Evolutionary conservation across 2,888 invertebrate species (phyloP).

Genomic region (Agapostemon virescens): DNA sequence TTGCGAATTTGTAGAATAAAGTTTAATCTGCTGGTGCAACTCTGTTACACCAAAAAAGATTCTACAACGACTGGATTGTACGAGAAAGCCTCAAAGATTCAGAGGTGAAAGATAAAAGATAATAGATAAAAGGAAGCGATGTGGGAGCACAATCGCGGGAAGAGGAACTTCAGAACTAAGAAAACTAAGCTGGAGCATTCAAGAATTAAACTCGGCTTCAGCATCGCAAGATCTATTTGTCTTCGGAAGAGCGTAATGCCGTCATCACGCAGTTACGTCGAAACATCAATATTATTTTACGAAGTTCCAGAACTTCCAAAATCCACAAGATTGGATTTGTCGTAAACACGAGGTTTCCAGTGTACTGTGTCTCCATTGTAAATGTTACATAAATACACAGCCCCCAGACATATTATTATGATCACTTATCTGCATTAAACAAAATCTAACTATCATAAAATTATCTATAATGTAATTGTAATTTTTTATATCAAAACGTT

Average conservation of each 20-base stretch:
- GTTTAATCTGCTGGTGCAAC: no score
- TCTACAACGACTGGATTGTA: background rate
- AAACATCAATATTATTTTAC: constrained; percentile 53
- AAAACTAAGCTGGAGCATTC: constrained; percentile 20
- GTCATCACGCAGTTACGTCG: constrained; percentile 6
- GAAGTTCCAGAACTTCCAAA: constrained; percentile 28
- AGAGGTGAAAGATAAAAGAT: background rate
- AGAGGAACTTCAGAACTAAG: constrained; percentile 18
- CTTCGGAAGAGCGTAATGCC: constrained; percentile 28
- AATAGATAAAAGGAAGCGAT: background rate
- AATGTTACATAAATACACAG: background rate
- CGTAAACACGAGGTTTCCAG: constrained; percentile 4
- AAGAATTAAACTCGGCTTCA: constrained; percentile 31
- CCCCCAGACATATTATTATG: no score
- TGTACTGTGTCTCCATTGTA: background rate
- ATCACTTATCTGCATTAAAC: no score
- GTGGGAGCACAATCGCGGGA: background rate
- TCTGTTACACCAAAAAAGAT: no score
- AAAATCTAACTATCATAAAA: no score
- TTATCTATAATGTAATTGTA: no score
- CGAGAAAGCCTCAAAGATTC: background rate
- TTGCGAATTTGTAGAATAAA: no score
- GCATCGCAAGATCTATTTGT: constrained; percentile 44
- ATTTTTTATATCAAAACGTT: no score
- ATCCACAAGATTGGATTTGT: constrained; percentile 27